A percentile compares a stretch with the other conserved stretches of the same genome.
These are phyloP conservation scores for Thera britannica DNA, from an alignment of 2,888 invertebrate species.

Conservation along the genomic window DNA sequence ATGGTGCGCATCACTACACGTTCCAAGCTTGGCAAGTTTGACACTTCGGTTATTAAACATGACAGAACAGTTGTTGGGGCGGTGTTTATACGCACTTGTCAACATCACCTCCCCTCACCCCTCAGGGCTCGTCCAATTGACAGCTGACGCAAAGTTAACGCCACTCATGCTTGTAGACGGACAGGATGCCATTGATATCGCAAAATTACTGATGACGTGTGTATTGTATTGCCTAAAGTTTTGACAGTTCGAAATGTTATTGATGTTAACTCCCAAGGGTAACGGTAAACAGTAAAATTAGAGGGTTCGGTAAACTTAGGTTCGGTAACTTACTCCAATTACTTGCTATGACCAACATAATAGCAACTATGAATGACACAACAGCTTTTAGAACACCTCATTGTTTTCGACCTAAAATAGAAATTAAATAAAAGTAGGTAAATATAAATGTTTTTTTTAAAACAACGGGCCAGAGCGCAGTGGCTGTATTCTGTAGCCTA, in stretches of 20 bases:
- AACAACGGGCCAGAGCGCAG: slow-evolving; percentile 5
- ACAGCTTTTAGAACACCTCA: too few species aligned
- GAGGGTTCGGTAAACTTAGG: background rate
- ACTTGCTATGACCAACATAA: background rate
- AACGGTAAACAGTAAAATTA: slow-evolving; percentile 11
- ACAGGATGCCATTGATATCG: slow-evolving; percentile 33
- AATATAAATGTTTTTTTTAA: background rate
- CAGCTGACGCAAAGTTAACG: slow-evolving; percentile 45
- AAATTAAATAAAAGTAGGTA: background rate
- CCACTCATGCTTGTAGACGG: slow-evolving; percentile 19
- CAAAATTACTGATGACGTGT: slow-evolving; percentile 25
- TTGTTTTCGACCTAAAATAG: background rate
- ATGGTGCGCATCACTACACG: slow-evolving; percentile 26
- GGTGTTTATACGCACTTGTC: slow-evolving; percentile 44
- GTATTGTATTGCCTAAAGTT: slow-evolving; percentile 27
- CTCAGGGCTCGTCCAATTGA: slow-evolving; percentile 39
- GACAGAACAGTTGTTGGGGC: slow-evolving; percentile 37
- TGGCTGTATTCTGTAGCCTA: background rate
- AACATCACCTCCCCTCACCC: slow-evolving; percentile 27
- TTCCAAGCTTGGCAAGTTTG: slow-evolving; percentile 30
- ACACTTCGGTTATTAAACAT: slow-evolving; percentile 41
- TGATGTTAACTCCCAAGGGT: slow-evolving; percentile 22
- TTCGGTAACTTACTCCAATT: background rate
- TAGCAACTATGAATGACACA: background rate
- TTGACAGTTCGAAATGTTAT: slow-evolving; percentile 27